phyloP scores from a whole-genome alignment of 2,797 vertebrate genomes.

The Onychomys torridus region DNA sequence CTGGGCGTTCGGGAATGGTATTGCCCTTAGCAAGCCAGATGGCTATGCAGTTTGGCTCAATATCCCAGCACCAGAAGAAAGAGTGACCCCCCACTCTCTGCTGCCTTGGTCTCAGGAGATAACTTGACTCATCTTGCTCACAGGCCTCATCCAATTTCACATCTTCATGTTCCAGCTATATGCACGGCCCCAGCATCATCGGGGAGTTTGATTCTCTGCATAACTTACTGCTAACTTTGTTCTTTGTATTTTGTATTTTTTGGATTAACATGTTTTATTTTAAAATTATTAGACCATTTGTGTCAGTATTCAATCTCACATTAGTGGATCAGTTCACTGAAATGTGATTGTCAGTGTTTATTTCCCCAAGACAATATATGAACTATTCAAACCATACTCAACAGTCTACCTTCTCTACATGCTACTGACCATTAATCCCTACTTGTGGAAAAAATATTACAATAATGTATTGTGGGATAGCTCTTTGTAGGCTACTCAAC shows the following conservation, averaged over 20 bases:
- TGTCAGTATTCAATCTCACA: not conserved
- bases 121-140: no score
- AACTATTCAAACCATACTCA: not conserved
- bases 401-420: not conserved
- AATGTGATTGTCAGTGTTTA: constrained; percentile 40
- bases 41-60: not conserved
- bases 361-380: constrained; percentile 60
- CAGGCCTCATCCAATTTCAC: not conserved
- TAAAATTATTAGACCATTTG: not conserved
- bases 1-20: no score
- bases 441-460: constrained; percentile 13
- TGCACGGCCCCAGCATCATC: no score
- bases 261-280: not conserved
- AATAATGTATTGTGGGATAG: not conserved
- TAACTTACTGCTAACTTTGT: not conserved
- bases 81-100: no score
- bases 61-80: not conserved
- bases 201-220: not conserved
- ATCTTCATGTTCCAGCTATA: not conserved
- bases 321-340: not conserved
- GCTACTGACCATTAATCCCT: not conserved
- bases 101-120: not conserved
- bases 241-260: not conserved
- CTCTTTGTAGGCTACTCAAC: not conserved
- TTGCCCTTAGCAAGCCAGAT: not conserved